A percentile compares a stretch with the other conserved stretches of the same genome.
Evolutionary conservation across 2,888 invertebrate species (phyloP).

Genomic region (Pachymerium ferrugineum): DNA sequence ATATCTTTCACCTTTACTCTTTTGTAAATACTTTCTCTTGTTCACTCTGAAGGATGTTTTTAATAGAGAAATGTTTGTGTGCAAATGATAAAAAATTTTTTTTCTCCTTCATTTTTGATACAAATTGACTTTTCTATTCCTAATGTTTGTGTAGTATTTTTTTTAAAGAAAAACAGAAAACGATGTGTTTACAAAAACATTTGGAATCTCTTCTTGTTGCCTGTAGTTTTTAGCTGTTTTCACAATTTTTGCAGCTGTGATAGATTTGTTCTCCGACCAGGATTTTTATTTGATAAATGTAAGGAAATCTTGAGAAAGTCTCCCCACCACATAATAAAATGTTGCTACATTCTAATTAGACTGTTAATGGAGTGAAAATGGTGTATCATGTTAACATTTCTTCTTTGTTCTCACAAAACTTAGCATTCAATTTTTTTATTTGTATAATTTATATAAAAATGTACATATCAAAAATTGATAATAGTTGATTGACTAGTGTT

Average conservation of each 20-base stretch:
- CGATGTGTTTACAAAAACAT: not conserved
- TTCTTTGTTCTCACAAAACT: conserved; percentile 10
- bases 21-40: not conserved
- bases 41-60: not conserved
- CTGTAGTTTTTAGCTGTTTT: conserved; percentile 9
- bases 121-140: not conserved
- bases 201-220: conserved; percentile 21
- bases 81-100: not conserved
- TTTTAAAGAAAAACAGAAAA: not conserved
- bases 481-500: not conserved
- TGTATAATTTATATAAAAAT: not conserved
- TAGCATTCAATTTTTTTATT: not conserved
- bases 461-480: conserved; percentile 1
- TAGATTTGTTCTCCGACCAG: not conserved
- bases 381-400: conserved; percentile 3
- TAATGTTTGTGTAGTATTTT: not conserved
- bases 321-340: not conserved
- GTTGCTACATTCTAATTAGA: not conserved
- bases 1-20: not conserved
- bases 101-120: not conserved
- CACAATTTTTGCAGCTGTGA: conserved; percentile 22
- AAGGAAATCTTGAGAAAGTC: not conserved
- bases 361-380: conserved; percentile 11
- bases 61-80: conserved; percentile 23
- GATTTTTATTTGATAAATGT: conserved; percentile 15